Evolutionary conservation across 2,113 vertebrate species (phyloP), one percentile per base, ranked within the genome.

Genomic region (Xiphias gladius): DNA sequence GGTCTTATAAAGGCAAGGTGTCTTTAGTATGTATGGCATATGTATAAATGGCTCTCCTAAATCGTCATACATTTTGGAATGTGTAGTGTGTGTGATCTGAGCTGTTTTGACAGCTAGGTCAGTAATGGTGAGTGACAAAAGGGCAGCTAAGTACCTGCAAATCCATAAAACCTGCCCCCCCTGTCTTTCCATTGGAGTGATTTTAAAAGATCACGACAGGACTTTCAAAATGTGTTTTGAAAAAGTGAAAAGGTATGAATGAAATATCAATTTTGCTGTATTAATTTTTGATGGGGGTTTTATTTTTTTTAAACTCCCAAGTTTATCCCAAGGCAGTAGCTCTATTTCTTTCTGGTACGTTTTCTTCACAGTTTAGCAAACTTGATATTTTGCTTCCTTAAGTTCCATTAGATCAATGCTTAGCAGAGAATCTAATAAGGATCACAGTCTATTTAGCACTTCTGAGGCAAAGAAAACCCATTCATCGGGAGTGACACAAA

Each of bases 401-500:
- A 57, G 2, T 19, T 4, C 9, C 20, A 22, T 28, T 65, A 59
- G 37, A 11, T 73, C 48, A 0, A 0, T 39, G 28, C 14, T 37
- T 30, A 4, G 28, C 19, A 62, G n/a, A 62, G 41, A 7, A 22
- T 70, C 7, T 32, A 62, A 48, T 35, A 17, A 39, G 75, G 11
- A 66, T 64, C 50, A 64, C 4, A 7, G 41, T 20, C 35, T 58
- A 7, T 74, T 87, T 70, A 66, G 39, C 43, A 52, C 66, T n/a
- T 43, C 50, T 26, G n/a, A 73, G 59, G 43, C 48, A 30, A 67
- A 61, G 26, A 54, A 37, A 30, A 76, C 14, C 54, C 73, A 72
- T 90, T 88, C 32, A 78, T 65, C 26, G 20, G n/a, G 16, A 39
- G 46, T 81, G 73, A 73, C 50, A 35, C 46, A 80, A 78, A 92